Base-by-base conservation (phyloP, 2,797 vertebrate species). In the Eulemur coronatus region DNA sequence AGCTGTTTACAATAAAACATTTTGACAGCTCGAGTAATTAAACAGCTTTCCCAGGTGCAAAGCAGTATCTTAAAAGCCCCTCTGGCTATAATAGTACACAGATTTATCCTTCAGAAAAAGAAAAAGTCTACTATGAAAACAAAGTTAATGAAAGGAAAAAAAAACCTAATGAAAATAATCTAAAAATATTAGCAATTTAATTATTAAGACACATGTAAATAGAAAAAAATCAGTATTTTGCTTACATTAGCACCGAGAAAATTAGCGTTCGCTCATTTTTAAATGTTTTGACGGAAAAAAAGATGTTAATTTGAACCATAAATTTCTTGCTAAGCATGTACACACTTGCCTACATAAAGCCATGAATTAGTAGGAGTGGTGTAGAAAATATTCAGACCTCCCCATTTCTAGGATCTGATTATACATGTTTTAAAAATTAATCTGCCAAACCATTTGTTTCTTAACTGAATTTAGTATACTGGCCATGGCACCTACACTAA, bases 1-100 rank as follows among this genome's bases (percentile, higher is more conserved):
- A 97, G 93, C 96, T 97, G 95, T 98, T 98, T 98, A 97, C 98
- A 98, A 97, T 98, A 98, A 98, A 98, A 97, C 95, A 98, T 98
- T 98, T 98, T 98, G 98, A 98, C 98, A 99, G 97, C 50, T 59
- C 41, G 18, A 97, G 97, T 98, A 98, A 99, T 98, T 98, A 99
- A 98, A 98, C 35, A 82, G 94, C 79, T 98, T 98, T 98, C 97
- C 97, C 98, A 98, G 98, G 98, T 99, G 98, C 97, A 98, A 96
- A 97, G 78, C 96, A 86, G 85, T 97, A 97, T 97, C 97, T 98
- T 98, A 98, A 98, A 98, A 98, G 96, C 92, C 97, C 97, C 97
- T 98, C 96, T 97, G 98, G 98, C 98, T 98, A 96, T 95, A 97
- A 72, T 89, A 88, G 94, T 72, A 63, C 94, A 97, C 84, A 97